Evolutionary conservation across 1,140 invertebrate species (phyloP).

Genomic region (Drosophila kikkawai): DNA sequence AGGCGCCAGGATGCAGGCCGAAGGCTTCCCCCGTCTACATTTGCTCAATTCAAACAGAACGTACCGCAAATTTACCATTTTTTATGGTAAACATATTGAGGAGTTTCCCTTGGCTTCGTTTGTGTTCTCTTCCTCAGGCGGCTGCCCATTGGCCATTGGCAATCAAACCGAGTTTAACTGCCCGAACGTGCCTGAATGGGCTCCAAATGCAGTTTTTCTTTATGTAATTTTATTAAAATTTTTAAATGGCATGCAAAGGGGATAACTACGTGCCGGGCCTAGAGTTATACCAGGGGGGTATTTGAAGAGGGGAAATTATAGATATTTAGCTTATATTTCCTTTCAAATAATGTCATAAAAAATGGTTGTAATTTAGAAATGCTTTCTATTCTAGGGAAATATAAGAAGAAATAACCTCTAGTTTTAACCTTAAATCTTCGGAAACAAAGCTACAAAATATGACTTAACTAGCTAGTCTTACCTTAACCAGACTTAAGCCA

Average conservation of each 20-base stretch:
- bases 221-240: slow-evolving; percentile 42
- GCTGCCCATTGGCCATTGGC: slow-evolving; percentile 62
- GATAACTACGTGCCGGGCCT: slow-evolving; percentile 5
- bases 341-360: neutral
- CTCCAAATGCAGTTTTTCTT: slow-evolving; percentile 25
- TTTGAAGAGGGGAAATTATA: neutral
- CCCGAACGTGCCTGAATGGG: slow-evolving; percentile 58
- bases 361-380: neutral
- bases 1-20: slow-evolving; percentile 55
- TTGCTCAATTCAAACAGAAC: slow-evolving; percentile 62
- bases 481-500: neutral
- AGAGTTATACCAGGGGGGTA: neutral
- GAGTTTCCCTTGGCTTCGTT: neutral
- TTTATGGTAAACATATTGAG: slow-evolving; percentile 74
- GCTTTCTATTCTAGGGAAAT: neutral
- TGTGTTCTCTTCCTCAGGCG: neutral
- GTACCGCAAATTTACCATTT: slow-evolving; percentile 79
- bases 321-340: neutral
- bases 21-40: slow-evolving; percentile 23
- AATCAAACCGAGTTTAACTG: slow-evolving; percentile 68
- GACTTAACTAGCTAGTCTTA: neutral
- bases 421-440: neutral
- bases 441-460: neutral
- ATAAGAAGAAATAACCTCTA: neutral
- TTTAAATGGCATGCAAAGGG: slow-evolving; percentile 45